Base-by-base conservation (phyloP, 2,888 invertebrate genomes). In the Ethmia dodecea region DNA sequence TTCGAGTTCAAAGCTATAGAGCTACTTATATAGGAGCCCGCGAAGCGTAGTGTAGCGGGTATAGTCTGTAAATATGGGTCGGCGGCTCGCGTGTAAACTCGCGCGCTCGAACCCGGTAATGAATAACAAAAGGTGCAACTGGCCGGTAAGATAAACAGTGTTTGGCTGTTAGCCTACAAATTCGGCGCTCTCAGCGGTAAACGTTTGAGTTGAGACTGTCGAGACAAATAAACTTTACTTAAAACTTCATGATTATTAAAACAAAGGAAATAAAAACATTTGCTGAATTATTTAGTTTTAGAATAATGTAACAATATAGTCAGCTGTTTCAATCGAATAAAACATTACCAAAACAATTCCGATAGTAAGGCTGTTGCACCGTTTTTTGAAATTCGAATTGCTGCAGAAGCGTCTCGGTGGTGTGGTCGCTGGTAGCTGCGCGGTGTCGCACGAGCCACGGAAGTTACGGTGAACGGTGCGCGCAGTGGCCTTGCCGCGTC, bases 401-500 rank as follows among this genome's bases (percentile, higher is more conserved):
- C 75, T 69, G 69, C 55, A 55, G n/a, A 59, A 60, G 48, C 63
- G 54, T 51, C 48, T 48, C 47, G 53, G n/a, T n/a, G n/a, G n/a
- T n/a, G n/a, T n/a, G n/a, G n/a, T 41, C 54, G 53, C 45, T 40
- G 20, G 33, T 16, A n/a, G 28, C 22, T 26, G 35, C 30, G 33
- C 28, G 31, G 37, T 40, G 44, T 41, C 37, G 46, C 55, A 35
- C 35, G 39, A 24, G 35, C 39, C 13, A 47, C 75, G 77, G 74
- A 74, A 75, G 76, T 68, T 60, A 65, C 73, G 64, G 73, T 61
- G 74, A 77, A 67, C 71, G 76, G 76, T 65, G 69, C 64, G 37
- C 27, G 35, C 69, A 48, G 60, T 58, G 80, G 79, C 81, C 79
- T 80, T 79, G 81, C 61, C 57, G 64, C 46, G 43, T 48, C 64